Percentiles rank a stretch among this genome's conserved stretches.
phyloP scores from a whole-genome alignment of 1,140 invertebrate species.

The Drosophila littoralis region DNA sequence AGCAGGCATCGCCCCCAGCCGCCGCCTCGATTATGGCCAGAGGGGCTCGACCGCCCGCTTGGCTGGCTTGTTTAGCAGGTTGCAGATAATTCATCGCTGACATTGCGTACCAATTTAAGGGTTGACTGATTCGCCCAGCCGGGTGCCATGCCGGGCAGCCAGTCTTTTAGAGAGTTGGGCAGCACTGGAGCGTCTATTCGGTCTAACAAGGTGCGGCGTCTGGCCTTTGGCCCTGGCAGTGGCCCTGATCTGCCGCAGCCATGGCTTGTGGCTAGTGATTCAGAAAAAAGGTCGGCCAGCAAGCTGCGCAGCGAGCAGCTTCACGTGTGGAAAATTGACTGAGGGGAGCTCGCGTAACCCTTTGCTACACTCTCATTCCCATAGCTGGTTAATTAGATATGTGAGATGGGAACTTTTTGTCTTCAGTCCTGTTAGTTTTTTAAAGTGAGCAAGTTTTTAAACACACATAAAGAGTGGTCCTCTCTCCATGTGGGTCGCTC shows the following conservation, averaged over 20 bases:
- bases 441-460: slow-evolving; percentile 65
- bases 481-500: slow-evolving; percentile 55
- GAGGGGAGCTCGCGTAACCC: slow-evolving; percentile 30
- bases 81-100: slow-evolving; percentile 83
- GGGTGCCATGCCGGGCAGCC: slow-evolving; percentile 12
- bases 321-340: slow-evolving; percentile 54
- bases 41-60: slow-evolving; percentile 21
- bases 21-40: not conserved
- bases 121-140: slow-evolving; percentile 75
- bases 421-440: slow-evolving; percentile 28
- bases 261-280: slow-evolving; percentile 72
- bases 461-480: slow-evolving; percentile 65
- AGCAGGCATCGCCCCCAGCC: slow-evolving; percentile 11
- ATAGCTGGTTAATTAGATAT: slow-evolving; percentile 74
- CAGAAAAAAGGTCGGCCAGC: slow-evolving; percentile 77
- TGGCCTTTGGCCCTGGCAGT: slow-evolving; percentile 59
- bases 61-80: slow-evolving; percentile 75
- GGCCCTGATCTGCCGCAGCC: slow-evolving; percentile 45
- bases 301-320: slow-evolving; percentile 55
- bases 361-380: slow-evolving; percentile 1
- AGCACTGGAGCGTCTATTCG: slow-evolving; percentile 22
- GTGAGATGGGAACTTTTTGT: slow-evolving; percentile 60
- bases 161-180: slow-evolving; percentile 24
- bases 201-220: slow-evolving; percentile 67
- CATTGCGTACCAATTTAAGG: slow-evolving; percentile 83